Conservation (phyloP, 2,113 vertebrate species). For the Festucalex cinctus region DNA sequence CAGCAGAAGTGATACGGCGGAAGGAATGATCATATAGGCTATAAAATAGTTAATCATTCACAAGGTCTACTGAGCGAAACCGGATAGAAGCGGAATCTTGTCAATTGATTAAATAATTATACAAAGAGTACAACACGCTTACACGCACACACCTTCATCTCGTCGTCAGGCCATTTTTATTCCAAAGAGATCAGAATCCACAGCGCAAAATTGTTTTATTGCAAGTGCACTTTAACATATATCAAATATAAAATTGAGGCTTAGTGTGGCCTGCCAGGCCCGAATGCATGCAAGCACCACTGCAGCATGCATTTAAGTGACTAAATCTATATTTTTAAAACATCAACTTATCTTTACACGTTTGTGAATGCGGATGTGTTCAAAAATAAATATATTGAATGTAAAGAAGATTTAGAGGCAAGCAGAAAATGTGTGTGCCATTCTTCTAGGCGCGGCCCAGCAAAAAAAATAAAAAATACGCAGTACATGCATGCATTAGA, state of each 20-base stretch:
- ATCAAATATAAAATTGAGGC: slow-evolving; percentile 18
- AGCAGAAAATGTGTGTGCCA: slow-evolving; percentile 25
- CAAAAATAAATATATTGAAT: background rate
- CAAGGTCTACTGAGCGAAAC: slow-evolving; percentile 39
- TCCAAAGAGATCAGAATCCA: background rate
- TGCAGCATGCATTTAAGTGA: too few relatives aligned
- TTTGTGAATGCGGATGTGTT: background rate
- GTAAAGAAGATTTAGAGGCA: too few relatives aligned
- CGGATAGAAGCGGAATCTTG: slow-evolving; percentile 58
- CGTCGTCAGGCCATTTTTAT: background rate
- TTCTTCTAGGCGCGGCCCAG: slow-evolving; percentile 64
- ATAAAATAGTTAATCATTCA: slow-evolving; percentile 10
- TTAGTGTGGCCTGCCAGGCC: slow-evolving; percentile 59
- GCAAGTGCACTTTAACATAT: background rate
- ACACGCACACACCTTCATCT: background rate
- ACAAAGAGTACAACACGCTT: slow-evolving; percentile 27
- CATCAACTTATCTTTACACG: background rate
- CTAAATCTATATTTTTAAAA: slow-evolving; percentile 26
- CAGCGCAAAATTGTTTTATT: background rate
- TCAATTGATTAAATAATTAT: slow-evolving; percentile 67
- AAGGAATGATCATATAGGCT: background rate
- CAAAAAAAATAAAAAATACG: slow-evolving; percentile 71
- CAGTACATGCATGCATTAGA: slow-evolving; percentile 74
- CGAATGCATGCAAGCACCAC: slow-evolving; percentile 37
- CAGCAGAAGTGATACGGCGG: background rate